Evolutionary conservation across 2,888 invertebrate species (phyloP).

Genomic region (Lysandra coridon): DNA sequence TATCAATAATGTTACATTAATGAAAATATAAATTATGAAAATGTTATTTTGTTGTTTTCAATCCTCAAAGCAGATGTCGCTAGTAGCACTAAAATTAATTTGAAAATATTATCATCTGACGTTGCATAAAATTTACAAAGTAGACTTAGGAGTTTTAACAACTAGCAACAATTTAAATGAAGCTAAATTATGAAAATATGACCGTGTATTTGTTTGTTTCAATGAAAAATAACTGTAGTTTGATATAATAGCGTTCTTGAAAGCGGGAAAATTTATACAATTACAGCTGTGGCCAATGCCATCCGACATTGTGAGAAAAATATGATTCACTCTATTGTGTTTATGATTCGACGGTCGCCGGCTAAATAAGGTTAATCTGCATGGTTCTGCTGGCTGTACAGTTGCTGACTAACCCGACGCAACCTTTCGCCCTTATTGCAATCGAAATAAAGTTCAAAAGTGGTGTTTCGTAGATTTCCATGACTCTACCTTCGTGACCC

Average conservation of each 20-base stretch:
- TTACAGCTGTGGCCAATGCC: constrained; percentile 42
- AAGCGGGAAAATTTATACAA: constrained; percentile 30
- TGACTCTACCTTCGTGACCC: constrained; percentile 46
- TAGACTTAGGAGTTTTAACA: not conserved
- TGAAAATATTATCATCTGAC: no score
- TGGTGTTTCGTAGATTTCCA: not conserved
- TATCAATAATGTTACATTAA: no score
- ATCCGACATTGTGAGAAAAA: constrained; percentile 55
- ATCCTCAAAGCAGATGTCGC: constrained; percentile 11
- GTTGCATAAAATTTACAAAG: not conserved
- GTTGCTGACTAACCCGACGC: not conserved
- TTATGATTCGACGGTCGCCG: constrained; percentile 55
- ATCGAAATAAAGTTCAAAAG: not conserved
- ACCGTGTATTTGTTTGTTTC: not conserved
- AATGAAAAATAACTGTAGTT: constrained; percentile 24
- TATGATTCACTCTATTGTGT: constrained; percentile 66
- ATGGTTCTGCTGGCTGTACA: constrained; percentile 54
- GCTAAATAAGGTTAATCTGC: constrained; percentile 64
- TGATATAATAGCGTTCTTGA: constrained; percentile 23
- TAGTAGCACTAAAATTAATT: not conserved
- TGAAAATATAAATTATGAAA: no score
- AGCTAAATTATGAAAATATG: not conserved
- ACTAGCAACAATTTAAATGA: not conserved
- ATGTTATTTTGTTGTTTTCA: not conserved
- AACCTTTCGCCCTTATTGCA: not conserved